Conservation (phyloP, 2,113 vertebrate genomes). For the Etheostoma spectabile region DNA sequence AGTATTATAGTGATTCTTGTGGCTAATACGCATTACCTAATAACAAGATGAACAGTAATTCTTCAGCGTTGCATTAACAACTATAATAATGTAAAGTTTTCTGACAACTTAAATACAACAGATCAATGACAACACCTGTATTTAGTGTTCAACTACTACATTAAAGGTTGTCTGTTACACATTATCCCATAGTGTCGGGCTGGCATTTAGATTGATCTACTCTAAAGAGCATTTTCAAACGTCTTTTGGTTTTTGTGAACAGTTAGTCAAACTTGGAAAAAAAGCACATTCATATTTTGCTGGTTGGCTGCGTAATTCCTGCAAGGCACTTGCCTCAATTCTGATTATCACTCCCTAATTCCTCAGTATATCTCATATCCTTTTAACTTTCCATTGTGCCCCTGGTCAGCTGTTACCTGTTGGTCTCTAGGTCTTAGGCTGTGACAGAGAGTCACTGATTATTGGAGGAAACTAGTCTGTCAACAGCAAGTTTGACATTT, state of each 20-base stretch:
- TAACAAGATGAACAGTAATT: too few relatives aligned
- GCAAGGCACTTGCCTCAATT: neutral
- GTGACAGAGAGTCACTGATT: slow-evolving; percentile 50
- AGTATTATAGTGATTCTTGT: neutral
- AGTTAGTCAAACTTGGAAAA: neutral
- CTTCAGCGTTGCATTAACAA: neutral
- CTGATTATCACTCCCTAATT: neutral
- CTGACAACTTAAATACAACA: neutral
- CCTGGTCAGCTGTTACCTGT: slow-evolving; percentile 66
- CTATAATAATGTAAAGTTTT: neutral
- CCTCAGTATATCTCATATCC: slow-evolving; percentile 1
- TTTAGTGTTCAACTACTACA: too few relatives aligned
- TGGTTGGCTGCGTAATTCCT: neutral
- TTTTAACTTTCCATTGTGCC: slow-evolving; percentile 68
- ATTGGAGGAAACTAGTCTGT: slow-evolving; percentile 71
- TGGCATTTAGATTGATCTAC: neutral
- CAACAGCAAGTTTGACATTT: slow-evolving; percentile 79
- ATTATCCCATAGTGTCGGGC: neutral
- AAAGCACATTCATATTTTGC: neutral
- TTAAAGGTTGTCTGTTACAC: neutral
- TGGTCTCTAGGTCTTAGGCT: slow-evolving; percentile 51
- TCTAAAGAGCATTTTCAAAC: neutral
- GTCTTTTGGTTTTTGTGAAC: neutral
- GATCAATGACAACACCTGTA: neutral
- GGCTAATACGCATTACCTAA: neutral